A percentile compares a stretch with the other conserved stretches of the same genome.
phyloP scores from a whole-genome alignment of 2,888 invertebrate genomes.

The Zygaena filipendulae region DNA sequence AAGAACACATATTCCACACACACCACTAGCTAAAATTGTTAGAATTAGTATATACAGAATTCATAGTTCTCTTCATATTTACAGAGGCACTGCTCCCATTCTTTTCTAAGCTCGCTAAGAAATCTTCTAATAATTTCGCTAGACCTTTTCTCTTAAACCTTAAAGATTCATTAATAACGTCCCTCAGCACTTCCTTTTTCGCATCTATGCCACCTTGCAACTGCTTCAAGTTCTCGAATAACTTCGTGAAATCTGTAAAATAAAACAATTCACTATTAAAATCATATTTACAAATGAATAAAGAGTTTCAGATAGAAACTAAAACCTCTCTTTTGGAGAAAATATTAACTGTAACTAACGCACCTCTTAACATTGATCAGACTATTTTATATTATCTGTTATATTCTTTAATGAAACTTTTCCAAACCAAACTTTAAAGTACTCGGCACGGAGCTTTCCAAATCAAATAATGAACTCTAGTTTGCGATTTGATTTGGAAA shows the following conservation, averaged over 20 bases:
- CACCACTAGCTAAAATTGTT: constrained; percentile 52
- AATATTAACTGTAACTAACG: no score
- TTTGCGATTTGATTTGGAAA: no score
- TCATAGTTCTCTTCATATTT: constrained; percentile 39
- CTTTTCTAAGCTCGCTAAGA: constrained; percentile 59
- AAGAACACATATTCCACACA: constrained; percentile 19
- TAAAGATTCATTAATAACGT: constrained; percentile 80
- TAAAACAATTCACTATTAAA: constrained; percentile 19
- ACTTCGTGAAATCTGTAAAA: constrained; percentile 74
- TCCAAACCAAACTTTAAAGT: no score
- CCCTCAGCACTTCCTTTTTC: constrained; percentile 75
- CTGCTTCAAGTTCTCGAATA: constrained; percentile 76
- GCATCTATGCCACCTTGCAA: constrained; percentile 76
- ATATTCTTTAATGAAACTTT: no score
- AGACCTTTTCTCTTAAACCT: constrained; percentile 81
- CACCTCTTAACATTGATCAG: no score
- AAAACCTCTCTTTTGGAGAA: no score
- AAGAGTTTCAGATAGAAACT: no score
- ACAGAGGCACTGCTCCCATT: constrained; percentile 59
- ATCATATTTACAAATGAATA: no score
- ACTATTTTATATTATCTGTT: no score
- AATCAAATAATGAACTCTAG: no score
- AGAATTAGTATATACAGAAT: constrained; percentile 37
- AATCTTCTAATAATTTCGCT: constrained; percentile 75
- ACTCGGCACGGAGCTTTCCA: no score